Evolutionary conservation across 2,113 vertebrate species (phyloP).

Genomic region (Lasiurus borealis): DNA sequence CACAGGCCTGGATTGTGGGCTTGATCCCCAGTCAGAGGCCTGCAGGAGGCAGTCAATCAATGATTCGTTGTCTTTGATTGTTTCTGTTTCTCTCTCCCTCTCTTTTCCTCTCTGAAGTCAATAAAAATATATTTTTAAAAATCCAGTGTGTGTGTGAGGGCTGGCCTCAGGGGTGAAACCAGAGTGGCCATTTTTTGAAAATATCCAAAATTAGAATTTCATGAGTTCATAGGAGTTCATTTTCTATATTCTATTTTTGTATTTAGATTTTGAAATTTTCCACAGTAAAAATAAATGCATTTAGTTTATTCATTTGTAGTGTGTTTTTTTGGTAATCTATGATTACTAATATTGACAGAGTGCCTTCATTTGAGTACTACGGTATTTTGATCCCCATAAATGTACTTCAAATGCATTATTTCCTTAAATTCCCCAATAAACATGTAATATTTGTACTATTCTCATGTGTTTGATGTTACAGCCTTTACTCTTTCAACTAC

Average conservation of each 20-base stretch:
- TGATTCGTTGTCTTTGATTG: too few relatives aligned
- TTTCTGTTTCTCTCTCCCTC: too few relatives aligned
- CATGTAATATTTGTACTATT: not conserved
- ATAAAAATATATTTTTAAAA: too few relatives aligned
- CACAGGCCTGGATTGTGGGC: too few relatives aligned
- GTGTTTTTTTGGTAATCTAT: not conserved
- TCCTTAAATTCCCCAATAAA: not conserved
- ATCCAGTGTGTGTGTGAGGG: not conserved
- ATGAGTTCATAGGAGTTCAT: not conserved
- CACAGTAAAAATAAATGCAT: not conserved
- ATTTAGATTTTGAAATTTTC: not conserved
- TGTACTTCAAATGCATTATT: not conserved
- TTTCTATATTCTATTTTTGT: conserved; percentile 19
- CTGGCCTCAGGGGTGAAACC: not conserved
- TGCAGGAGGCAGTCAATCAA: too few relatives aligned
- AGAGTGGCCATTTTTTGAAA: not conserved
- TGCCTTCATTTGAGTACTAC: not conserved
- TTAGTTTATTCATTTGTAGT: not conserved
- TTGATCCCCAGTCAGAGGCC: too few relatives aligned
- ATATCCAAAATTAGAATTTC: not conserved
- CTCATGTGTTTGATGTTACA: conserved; percentile 8
- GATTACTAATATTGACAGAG: not conserved
- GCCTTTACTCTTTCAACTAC: not conserved
- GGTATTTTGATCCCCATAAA: not conserved
- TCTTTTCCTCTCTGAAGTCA: too few relatives aligned